Conservation (phyloP, 1,140 invertebrate genomes). For the Psix sp. region DNA sequence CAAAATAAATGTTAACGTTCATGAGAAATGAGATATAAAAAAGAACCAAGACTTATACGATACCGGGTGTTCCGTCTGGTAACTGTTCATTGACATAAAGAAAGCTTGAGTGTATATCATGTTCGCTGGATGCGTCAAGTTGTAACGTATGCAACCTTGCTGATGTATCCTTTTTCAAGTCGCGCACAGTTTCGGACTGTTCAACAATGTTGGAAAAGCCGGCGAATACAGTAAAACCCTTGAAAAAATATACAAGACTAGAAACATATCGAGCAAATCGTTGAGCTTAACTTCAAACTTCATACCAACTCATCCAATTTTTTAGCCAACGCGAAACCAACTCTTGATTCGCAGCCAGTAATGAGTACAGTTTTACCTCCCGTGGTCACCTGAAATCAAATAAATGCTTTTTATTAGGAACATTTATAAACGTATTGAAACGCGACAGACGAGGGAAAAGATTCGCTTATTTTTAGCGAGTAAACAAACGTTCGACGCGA, state of each 20-base stretch:
- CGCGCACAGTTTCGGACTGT: slow-evolving; percentile 81
- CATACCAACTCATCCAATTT: slow-evolving; percentile 84
- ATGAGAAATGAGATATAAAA: not conserved
- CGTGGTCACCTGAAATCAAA: slow-evolving; percentile 81
- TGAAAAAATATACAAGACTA: slow-evolving; percentile 44
- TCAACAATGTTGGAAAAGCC: slow-evolving; percentile 82
- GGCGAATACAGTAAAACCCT: slow-evolving; percentile 89
- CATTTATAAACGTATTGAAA: no score
- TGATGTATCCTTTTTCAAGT: slow-evolving; percentile 85
- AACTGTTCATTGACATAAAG: slow-evolving; percentile 86
- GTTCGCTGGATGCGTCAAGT: slow-evolving; percentile 85
- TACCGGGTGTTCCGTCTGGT: slow-evolving; percentile 84
- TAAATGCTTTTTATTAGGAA: no score
- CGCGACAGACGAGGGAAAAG: no score
- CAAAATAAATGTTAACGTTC: not conserved
- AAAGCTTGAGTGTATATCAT: slow-evolving; percentile 83
- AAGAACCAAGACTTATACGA: not conserved
- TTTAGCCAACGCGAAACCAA: slow-evolving; percentile 85
- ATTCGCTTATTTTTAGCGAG: no score
- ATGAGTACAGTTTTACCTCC: slow-evolving; percentile 88
- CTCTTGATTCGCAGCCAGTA: slow-evolving; percentile 89
- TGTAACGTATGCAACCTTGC: slow-evolving; percentile 85
- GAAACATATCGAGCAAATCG: slow-evolving; percentile 9
- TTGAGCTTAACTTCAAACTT: slow-evolving; percentile 22
- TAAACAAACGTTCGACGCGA: no score